Evolutionary conservation across 2,888 invertebrate species (phyloP), one percentile per base, ranked within the genome.

Genomic region (Meiosimyza platycephala): DNA sequence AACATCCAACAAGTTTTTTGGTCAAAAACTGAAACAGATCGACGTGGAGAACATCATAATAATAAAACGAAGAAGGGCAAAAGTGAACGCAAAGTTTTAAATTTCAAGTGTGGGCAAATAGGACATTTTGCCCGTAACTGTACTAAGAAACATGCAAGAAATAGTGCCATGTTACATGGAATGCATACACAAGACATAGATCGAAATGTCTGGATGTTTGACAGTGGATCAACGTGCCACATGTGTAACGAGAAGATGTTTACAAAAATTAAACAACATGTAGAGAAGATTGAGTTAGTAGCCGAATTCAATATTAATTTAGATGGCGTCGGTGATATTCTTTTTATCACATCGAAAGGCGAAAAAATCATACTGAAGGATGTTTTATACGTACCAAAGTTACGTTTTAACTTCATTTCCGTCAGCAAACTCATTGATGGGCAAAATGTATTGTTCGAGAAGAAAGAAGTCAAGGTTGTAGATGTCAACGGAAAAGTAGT

Each of bases 191-290:
- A 66, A 5, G 15, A 62, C 12, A 18, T 60, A 3, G 7, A 57
- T 9, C 33, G 18, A 50, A 62, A 47, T 66, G 13, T 13, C 57
- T 72, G 72, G 65, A 60, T 72, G 22, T 69, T 55, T 16, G 65
- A 74, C 22, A 70, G 74, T 28, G 74, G 60, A 40, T 64, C 72
- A n/a, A 72, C 72, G 22, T 60, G 66, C 48, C 74, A 72, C 55
- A 70, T 70, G 70, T 74, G 66, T 62, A 65, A 57, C 48, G 65
- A 72, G 47, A 16, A 47, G 3, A n/a, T 57, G 16, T 67, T 71
- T 52, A 67, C 50, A 13, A 16, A n/a, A 28, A 57, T 63, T 55
- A 57, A 68, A 18, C 16, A n/a, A n/a, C n/a, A n/a, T n/a, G n/a
- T n/a, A n/a, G n/a, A n/a, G n/a, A n/a, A n/a, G n/a, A n/a, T n/a